Percentiles rank a stretch among this genome's conserved stretches.
These are phyloP conservation scores for Ariolimax columbianus DNA, from an alignment of 2,888 invertebrate species.

Conservation along the genomic window DNA sequence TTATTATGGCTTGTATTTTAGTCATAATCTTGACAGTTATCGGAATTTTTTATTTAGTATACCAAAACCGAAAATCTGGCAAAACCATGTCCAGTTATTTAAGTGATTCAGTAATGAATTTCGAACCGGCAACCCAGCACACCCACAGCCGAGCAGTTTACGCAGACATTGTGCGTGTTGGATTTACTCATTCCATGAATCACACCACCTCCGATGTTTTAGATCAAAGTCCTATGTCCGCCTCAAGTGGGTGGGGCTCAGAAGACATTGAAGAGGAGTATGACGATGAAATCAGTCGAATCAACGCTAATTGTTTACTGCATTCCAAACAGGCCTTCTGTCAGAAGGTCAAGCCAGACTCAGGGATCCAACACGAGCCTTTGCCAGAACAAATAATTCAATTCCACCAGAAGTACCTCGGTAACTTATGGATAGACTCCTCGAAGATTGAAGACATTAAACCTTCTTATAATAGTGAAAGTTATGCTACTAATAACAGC, in stretches of 20 bases:
- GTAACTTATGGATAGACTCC: conserved; percentile 92
- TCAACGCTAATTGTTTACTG: conserved; percentile 83
- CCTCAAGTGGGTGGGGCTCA: conserved; percentile 96
- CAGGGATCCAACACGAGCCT: conserved; percentile 83
- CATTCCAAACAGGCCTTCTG: conserved; percentile 83
- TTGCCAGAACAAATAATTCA: conserved; percentile 84
- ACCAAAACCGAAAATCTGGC: conserved; percentile 85
- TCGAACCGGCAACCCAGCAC: conserved; percentile 45
- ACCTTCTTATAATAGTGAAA: conserved; percentile 40
- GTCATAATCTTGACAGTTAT: conserved; percentile 83
- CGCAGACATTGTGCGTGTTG: conserved; percentile 55
- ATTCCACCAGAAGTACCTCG: conserved; percentile 90
- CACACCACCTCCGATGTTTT: conserved; percentile 89
- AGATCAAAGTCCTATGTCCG: conserved; percentile 95
- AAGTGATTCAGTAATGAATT: conserved; percentile 56
- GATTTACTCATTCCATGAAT: conserved; percentile 55
- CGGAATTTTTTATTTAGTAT: conserved; percentile 85
- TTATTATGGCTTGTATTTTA: conserved; percentile 88
- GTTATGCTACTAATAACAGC: neutral
- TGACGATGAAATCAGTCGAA: conserved; percentile 95
- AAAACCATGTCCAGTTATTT: conserved; percentile 37
- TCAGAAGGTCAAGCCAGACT: conserved; percentile 82
- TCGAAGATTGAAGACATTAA: conserved; percentile 78
- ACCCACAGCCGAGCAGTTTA: conserved; percentile 36
- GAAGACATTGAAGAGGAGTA: conserved; percentile 94